Conservation (phyloP, 2,888 invertebrate genomes). For the Lepidonotus clava region DNA sequence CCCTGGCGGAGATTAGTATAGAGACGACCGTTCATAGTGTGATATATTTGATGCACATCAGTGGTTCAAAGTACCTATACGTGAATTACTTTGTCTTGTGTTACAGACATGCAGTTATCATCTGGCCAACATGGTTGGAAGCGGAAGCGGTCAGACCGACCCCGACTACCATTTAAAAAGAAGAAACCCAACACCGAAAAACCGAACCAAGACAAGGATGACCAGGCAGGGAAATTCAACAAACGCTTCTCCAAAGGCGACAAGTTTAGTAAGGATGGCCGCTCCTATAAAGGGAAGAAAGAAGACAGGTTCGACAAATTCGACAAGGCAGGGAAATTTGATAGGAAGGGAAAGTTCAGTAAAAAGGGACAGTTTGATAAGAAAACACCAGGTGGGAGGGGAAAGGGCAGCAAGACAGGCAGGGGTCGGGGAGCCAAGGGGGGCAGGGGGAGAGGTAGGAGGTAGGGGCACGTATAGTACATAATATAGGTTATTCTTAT, state of each 20-base stretch:
- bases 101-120: constrained; percentile 7
- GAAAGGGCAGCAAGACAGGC: neutral
- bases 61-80: too few species aligned
- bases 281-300: constrained; percentile 11
- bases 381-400: neutral
- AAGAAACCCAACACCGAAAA: neutral
- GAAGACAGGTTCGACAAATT: neutral
- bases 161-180: constrained; percentile 1
- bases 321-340: neutral
- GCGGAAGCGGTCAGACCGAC: neutral
- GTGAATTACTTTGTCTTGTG: neutral
- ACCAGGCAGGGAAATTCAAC: neutral
- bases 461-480: too few species aligned
- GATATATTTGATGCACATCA: too few species aligned
- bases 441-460: neutral
- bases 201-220: neutral
- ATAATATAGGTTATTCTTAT: too few species aligned
- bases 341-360: neutral
- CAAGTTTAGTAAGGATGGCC: neutral
- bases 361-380: neutral
- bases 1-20: too few species aligned
- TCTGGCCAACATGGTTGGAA: neutral
- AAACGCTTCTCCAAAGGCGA: neutral
- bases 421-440: neutral
- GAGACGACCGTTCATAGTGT: too few species aligned